Evolutionary conservation across 2,888 invertebrate genomes (phyloP).

Genomic region (Acanthopleura granulata): DNA sequence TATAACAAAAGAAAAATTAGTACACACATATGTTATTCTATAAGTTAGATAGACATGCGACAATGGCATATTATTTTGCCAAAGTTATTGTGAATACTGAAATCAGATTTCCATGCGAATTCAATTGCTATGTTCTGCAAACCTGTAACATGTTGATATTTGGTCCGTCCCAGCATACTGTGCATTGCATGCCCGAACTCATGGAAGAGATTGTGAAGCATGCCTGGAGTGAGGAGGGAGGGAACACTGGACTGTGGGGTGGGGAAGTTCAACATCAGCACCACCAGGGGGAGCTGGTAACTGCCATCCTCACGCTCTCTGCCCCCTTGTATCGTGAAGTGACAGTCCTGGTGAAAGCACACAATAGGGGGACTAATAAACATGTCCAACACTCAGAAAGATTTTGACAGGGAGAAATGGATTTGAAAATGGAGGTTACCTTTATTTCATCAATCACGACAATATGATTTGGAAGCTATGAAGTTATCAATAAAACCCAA

Average conservation of each 20-base stretch:
- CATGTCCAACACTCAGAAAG: not conserved
- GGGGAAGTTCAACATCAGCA: slow-evolving; percentile 90
- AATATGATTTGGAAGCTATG: too few species aligned
- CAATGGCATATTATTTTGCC: too few species aligned
- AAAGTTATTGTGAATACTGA: too few species aligned
- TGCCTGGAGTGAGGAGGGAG: slow-evolving; percentile 84
- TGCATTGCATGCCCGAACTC: slow-evolving; percentile 99
- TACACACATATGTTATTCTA: too few species aligned
- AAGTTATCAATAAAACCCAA: too few species aligned
- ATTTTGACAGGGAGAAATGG: not conserved
- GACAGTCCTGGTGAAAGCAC: slow-evolving; percentile 84
- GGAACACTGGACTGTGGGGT: slow-evolving; percentile 79
- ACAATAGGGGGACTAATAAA: not conserved
- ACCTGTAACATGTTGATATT: slow-evolving; percentile 93
- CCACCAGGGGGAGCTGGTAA: slow-evolving; percentile 91
- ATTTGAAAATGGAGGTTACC: too few species aligned
- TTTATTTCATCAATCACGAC: too few species aligned
- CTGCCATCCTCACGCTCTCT: slow-evolving; percentile 81
- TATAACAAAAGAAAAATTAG: too few species aligned
- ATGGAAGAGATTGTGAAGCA: slow-evolving; percentile 97
- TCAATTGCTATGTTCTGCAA: not conserved
- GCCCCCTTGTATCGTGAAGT: slow-evolving; percentile 98
- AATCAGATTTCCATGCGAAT: not conserved
- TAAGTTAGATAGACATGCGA: too few species aligned
- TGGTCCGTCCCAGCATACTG: slow-evolving; percentile 95